Base-by-base conservation (phyloP, 2,797 vertebrate species). In the Selene dorsalis region DNA sequence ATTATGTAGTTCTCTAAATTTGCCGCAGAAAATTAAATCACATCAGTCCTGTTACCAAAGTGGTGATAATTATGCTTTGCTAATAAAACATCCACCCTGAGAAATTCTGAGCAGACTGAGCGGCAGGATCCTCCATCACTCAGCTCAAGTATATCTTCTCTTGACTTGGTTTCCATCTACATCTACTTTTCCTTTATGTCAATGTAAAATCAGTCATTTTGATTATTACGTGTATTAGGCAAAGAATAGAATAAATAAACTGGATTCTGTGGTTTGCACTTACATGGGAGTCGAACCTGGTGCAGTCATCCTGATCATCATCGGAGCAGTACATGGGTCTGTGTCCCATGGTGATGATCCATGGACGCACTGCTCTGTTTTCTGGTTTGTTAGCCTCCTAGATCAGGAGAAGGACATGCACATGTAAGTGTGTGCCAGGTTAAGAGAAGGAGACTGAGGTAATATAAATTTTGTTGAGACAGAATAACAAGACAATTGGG, bases 301-400 rank as follows among this genome's bases (percentile, higher is more conserved):
- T 96, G 58, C 97, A 98, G 94, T 98, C 97, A 1, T 98, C 97
- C 26, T 92, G 72, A 80, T 97, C 95, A 0, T 95, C 94, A 0
- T 97, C 96, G 32, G 97, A 97, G 77, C 97, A 98, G 94, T 97
- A 98, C 96, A 97, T 98, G 58, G 97, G 97, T 77, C 96, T 93
- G 86, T 98, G 96, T 57, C 95, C 97, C 96, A 97, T 97, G 39
- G 96, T 97, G 86, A 98, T 96, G 92, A 98, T 96, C 97, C 97
- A 98, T 0, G 96, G 97, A n/a, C 84, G 93, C 20, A 58, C 77
- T 3, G 90, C 75, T 63, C 96, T 86, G 89, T 92, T 93, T 83
- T 95, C 94, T 30, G 94, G 93, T 77, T 66, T 93, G 88, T 91
- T 96, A 59, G 97, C 96, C 83, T 96, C 94, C 97, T 97, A 52